Percentiles rank a stretch among this genome's conserved stretches.
Evolutionary conservation across 2,113 vertebrate species (phyloP).

Genomic region (Orycteropus afer): DNA sequence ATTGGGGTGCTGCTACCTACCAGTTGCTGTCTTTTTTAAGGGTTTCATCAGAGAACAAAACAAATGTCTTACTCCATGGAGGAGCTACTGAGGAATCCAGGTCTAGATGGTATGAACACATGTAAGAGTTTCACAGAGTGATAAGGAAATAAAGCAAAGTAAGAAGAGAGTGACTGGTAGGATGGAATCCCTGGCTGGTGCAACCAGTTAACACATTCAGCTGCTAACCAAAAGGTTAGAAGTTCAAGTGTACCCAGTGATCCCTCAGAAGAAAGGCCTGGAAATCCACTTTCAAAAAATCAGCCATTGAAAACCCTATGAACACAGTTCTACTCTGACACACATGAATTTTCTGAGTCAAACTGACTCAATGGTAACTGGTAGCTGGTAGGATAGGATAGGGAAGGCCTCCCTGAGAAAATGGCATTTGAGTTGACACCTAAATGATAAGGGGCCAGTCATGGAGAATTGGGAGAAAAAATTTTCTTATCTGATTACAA

Average conservation of each 20-base stretch:
- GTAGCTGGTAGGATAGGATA: not conserved
- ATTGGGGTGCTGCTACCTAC: not conserved
- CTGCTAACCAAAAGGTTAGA: not conserved
- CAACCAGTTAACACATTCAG: not conserved
- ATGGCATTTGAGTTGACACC: not conserved
- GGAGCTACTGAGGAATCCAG: not conserved
- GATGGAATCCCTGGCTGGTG: fast-evolving
- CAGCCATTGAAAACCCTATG: not conserved
- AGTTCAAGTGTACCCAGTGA: not conserved
- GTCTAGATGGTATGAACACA: not conserved
- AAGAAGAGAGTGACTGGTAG: too few relatives aligned
- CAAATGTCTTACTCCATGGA: not conserved
- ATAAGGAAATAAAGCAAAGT: not conserved
- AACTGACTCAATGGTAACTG: not conserved
- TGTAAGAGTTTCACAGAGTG: not conserved
- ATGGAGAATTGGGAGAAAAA: fast-evolving
- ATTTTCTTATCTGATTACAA: fast-evolving
- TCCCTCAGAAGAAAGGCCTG: not conserved
- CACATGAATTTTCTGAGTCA: not conserved
- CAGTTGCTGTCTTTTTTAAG: not conserved
- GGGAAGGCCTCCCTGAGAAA: fast-evolving
- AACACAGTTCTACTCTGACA: not conserved
- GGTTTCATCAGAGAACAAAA: not conserved
- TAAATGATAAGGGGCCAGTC: not conserved
- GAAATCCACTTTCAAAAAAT: not conserved